phyloP scores from a whole-genome alignment of 1,140 invertebrate species.

The Cotesia vestalis region DNA sequence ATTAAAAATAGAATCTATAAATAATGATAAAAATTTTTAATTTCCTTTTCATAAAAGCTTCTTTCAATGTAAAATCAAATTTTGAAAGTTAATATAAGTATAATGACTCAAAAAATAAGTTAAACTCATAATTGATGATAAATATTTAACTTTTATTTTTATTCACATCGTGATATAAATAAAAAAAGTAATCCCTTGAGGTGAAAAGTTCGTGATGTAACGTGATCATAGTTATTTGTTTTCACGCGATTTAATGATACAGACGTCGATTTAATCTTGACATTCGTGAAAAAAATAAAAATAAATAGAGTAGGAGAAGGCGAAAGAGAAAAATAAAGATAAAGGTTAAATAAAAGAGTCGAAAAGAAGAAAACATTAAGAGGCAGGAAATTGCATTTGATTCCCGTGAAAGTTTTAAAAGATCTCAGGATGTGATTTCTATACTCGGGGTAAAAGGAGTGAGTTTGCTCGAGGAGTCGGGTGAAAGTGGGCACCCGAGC shows the following conservation, averaged over 20 bases:
- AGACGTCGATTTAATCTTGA: constrained; percentile 33
- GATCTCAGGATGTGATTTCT: constrained; percentile 45
- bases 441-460: constrained; percentile 10
- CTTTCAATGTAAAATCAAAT: no score
- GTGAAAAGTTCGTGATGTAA: constrained; percentile 5
- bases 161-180: no score
- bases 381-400: constrained; percentile 53
- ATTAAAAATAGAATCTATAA: no score
- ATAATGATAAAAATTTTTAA: no score
- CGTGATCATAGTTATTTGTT: constrained; percentile 20
- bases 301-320: constrained; percentile 4
- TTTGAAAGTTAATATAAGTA: no score
- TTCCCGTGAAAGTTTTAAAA: constrained; percentile 43
- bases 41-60: no score
- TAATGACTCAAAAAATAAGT: no score
- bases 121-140: no score
- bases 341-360: constrained; percentile 19
- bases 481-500: constrained; percentile 36
- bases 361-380: constrained; percentile 17
- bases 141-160: no score
- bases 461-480: constrained; percentile 8
- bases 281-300: constrained; percentile 3
- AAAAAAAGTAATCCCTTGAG: not conserved
- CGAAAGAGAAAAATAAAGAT: constrained; percentile 18
- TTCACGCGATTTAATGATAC: constrained; percentile 28